Percentiles rank a stretch among this genome's conserved stretches.
phyloP scores from a whole-genome alignment of 2,113 vertebrate genomes.

The Phaethon lepturus region DNA sequence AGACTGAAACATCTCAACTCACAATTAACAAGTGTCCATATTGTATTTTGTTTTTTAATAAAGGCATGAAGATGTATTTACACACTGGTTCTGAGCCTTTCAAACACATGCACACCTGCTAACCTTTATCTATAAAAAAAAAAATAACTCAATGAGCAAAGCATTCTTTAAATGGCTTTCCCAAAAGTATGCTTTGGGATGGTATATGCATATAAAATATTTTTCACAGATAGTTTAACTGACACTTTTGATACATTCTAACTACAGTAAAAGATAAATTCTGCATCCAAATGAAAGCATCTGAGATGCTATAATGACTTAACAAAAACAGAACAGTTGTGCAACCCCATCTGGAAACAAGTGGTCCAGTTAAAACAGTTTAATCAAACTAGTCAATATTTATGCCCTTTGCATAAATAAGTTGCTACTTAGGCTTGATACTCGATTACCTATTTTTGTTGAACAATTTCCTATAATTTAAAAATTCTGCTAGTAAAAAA shows the following conservation, averaged over 20 bases:
- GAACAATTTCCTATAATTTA: conserved; percentile 31
- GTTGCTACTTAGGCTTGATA: neutral
- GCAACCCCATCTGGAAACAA: conserved; percentile 44
- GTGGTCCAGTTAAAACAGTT: neutral
- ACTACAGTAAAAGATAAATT: conserved; percentile 19
- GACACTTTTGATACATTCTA: conserved; percentile 32
- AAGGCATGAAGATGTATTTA: neutral
- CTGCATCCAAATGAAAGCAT: neutral
- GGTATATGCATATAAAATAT: neutral
- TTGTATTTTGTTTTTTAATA: neutral
- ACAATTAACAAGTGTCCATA: neutral
- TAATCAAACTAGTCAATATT: neutral
- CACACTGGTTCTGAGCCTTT: neutral
- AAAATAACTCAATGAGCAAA: neutral
- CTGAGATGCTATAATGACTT: neutral
- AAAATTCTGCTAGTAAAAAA: conserved; percentile 16
- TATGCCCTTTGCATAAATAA: conserved; percentile 19
- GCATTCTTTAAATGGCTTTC: neutral
- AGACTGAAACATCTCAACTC: neutral
- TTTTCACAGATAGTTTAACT: conserved; percentile 21
- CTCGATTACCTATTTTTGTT: neutral
- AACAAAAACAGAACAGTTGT: neutral
- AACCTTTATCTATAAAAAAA: neutral
- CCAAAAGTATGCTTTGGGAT: neutral
- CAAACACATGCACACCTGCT: neutral